A percentile compares a stretch with the other conserved stretches of the same genome.
Evolutionary conservation across 2,797 vertebrate genomes (phyloP).

Genomic region (Mastacembelus armatus): DNA sequence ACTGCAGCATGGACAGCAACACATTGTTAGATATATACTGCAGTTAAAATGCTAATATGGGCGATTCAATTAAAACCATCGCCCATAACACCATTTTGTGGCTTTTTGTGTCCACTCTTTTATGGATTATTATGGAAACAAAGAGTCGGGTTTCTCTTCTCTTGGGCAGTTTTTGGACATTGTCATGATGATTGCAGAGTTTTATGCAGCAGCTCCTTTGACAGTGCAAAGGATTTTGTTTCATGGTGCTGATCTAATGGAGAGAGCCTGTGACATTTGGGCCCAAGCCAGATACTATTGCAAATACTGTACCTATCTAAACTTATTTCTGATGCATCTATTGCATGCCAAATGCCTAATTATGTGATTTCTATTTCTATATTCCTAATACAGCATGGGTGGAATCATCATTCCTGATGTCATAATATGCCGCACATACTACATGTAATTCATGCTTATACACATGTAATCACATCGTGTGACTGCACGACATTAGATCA

Average conservation of each 20-base stretch:
- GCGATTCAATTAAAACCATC: constrained; percentile 74
- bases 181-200: constrained; percentile 63
- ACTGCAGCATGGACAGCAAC: constrained; percentile 61
- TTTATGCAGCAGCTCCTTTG: constrained; percentile 60
- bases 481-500: constrained; percentile 18
- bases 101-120: constrained; percentile 64
- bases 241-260: constrained; percentile 60
- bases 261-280: constrained; percentile 56
- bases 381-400: constrained; percentile 14
- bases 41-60: constrained; percentile 76
- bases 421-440: constrained; percentile 15
- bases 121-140: constrained; percentile 71
- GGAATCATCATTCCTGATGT: constrained; percentile 20
- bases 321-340: constrained; percentile 26
- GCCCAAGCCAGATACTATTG: constrained; percentile 35
- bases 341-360: constrained; percentile 39
- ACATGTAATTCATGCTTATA: constrained; percentile 22
- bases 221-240: constrained; percentile 64
- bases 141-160: constrained; percentile 46
- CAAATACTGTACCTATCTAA: constrained; percentile 52
- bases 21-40: constrained; percentile 46
- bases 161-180: constrained; percentile 63
- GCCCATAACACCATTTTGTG: constrained; percentile 61
- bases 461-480: constrained; percentile 22
- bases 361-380: constrained; percentile 24